A percentile compares a stretch with the other conserved stretches of the same genome.
Evolutionary conservation across 2,797 vertebrate species (phyloP).

Genomic region (Percopsis omiscomaycus): DNA sequence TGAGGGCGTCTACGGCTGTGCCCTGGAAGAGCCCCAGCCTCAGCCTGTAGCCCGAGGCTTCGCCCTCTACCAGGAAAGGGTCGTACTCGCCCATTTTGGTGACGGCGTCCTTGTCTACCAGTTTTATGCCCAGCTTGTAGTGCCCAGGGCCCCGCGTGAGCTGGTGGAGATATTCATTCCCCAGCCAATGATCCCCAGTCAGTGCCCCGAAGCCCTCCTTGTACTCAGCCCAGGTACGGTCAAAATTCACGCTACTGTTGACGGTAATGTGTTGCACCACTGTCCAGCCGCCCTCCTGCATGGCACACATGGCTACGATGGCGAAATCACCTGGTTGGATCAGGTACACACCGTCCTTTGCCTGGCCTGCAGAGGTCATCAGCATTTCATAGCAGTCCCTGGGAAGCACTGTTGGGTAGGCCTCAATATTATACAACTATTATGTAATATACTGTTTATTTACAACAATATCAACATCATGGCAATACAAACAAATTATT

Average conservation of each 20-base stretch:
- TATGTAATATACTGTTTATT: background rate
- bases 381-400: slow-evolving; percentile 86
- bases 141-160: slow-evolving; percentile 73
- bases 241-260: slow-evolving; percentile 83
- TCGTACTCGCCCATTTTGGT: slow-evolving; percentile 82
- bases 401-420: slow-evolving; percentile 70
- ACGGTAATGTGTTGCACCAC: slow-evolving; percentile 86
- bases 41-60: slow-evolving; percentile 77
- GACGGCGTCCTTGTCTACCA: slow-evolving; percentile 78
- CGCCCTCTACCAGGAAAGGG: slow-evolving; percentile 79
- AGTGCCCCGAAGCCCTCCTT: slow-evolving; percentile 81
- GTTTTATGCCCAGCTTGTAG: slow-evolving; percentile 82
- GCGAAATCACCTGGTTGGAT: slow-evolving; percentile 78
- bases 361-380: slow-evolving; percentile 75
- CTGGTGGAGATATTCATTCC: slow-evolving; percentile 83
- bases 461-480: background rate
- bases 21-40: slow-evolving; percentile 85
- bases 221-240: slow-evolving; percentile 84
- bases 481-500: background rate
- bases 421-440: too few species aligned
- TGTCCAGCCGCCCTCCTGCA: slow-evolving; percentile 89
- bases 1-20: slow-evolving; percentile 81
- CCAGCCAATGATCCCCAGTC: slow-evolving; percentile 85
- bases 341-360: slow-evolving; percentile 83
- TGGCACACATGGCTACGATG: slow-evolving; percentile 81